phyloP scores from a whole-genome alignment of 92 coral and sea anemone genomes.

The Phenganax marumi region DNA sequence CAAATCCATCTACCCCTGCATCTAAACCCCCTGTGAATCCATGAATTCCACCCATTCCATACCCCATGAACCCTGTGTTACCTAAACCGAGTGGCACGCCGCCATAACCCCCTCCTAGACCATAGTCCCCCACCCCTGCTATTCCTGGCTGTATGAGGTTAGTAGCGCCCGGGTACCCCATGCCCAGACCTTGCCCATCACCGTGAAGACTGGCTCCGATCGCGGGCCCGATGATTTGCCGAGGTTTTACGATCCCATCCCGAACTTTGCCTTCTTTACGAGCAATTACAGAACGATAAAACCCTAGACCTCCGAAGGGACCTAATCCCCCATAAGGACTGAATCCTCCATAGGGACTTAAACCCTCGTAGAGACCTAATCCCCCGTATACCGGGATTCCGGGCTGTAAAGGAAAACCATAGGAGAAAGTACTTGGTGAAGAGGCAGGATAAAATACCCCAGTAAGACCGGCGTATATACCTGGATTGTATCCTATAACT shows the following conservation, averaged over 20 bases:
- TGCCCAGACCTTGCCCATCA: constrained; percentile 48
- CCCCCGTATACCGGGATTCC: constrained; percentile 18
- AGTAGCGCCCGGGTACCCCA: constrained; percentile 44
- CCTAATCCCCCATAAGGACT: neutral
- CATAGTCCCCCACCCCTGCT: constrained; percentile 39
- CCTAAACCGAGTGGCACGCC: constrained; percentile 33
- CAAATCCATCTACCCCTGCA: constrained; percentile 69
- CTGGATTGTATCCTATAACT: constrained; percentile 89
- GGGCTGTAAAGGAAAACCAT: constrained; percentile 9
- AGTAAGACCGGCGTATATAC: constrained; percentile 61
- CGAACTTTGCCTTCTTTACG: constrained; percentile 4
- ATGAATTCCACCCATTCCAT: constrained; percentile 27
- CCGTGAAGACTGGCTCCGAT: constrained; percentile 46
- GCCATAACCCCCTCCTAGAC: constrained; percentile 37
- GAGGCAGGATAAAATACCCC: constrained; percentile 27
- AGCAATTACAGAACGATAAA: constrained; percentile 20
- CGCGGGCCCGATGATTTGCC: constrained; percentile 40
- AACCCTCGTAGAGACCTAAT: neutral
- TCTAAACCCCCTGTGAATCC: constrained; percentile 95
- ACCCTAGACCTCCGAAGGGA: neutral
- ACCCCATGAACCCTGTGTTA: constrained; percentile 31
- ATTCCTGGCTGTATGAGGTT: constrained; percentile 37
- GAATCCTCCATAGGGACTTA: too few species aligned
- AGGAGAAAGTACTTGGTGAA: constrained; percentile 15
- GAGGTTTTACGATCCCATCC: constrained; percentile 25